Evolutionary conservation across 2,113 vertebrate genomes (phyloP).

Genomic region (Vimba vimba): DNA sequence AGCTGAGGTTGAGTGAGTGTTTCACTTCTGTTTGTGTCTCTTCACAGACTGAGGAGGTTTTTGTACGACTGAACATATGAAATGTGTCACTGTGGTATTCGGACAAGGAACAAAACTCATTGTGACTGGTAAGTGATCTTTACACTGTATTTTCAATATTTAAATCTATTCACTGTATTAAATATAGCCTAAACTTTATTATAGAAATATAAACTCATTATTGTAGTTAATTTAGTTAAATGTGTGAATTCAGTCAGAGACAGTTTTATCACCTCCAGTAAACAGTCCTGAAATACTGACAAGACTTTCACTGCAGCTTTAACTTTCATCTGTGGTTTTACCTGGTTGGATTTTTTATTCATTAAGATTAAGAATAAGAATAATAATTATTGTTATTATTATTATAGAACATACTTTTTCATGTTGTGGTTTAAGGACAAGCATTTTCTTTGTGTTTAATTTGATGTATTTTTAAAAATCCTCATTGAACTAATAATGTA

Average conservation of each 20-base stretch:
- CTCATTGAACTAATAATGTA: not conserved
- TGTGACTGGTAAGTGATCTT: slow-evolving; percentile 64
- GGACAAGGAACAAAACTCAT: slow-evolving; percentile 70
- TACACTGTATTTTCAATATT: not conserved
- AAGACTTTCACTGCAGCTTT: not conserved
- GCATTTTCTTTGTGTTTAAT: not conserved
- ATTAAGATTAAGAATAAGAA: not conserved
- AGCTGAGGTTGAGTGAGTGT: slow-evolving; percentile 29
- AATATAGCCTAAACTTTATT: not conserved
- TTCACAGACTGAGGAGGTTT: slow-evolving; percentile 66
- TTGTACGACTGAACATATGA: slow-evolving; percentile 66
- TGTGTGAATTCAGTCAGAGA: not conserved
- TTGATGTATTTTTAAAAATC: not conserved
- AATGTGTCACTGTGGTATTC: slow-evolving; percentile 75
- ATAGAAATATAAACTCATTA: not conserved
- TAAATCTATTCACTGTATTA: not conserved
- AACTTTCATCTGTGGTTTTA: not conserved
- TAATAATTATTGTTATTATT: not conserved
- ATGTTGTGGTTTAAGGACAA: not conserved
- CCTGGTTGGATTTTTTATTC: not conserved
- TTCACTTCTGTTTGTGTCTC: slow-evolving; percentile 63
- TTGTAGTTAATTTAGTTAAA: not conserved
- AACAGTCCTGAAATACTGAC: not conserved
- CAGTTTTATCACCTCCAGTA: not conserved
- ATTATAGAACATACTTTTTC: not conserved